A percentile compares a stretch with the other conserved stretches of the same genome.
Conservation (phyloP, 2,888 invertebrate genomes). For the Drosophila vallismaia region DNA sequence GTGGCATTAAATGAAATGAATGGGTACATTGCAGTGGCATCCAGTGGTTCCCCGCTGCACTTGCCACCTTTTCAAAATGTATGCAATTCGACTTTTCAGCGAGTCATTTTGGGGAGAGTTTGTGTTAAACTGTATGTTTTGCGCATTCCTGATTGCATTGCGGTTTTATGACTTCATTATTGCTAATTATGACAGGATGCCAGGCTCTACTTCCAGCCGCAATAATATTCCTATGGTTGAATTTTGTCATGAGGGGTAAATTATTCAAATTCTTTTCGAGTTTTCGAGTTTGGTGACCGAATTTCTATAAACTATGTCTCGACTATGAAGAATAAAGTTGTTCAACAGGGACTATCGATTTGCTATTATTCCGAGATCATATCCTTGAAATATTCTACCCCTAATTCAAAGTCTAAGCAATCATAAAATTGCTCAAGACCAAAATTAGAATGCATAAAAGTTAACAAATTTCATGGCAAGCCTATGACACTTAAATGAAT, state of each 20-base stretch:
- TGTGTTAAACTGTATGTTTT: constrained; percentile 61
- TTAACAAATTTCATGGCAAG: constrained; percentile 67
- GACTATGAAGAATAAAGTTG: too few relatives aligned
- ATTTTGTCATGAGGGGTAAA: background rate
- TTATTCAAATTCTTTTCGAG: background rate
- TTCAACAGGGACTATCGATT: background rate
- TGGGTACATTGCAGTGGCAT: background rate
- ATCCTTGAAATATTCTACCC: background rate
- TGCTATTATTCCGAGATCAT: too few relatives aligned
- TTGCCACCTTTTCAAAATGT: constrained; percentile 7
- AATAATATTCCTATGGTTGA: background rate
- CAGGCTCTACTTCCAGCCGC: constrained; percentile 41
- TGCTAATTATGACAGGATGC: constrained; percentile 73
- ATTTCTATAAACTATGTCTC: too few relatives aligned
- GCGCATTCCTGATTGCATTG: constrained; percentile 79
- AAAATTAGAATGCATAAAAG: constrained; percentile 62
- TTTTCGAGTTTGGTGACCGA: background rate
- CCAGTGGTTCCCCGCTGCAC: background rate
- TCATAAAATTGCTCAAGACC: constrained; percentile 48
- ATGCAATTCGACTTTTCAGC: constrained; percentile 61
- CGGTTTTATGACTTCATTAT: constrained; percentile 80
- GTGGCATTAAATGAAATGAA: constrained; percentile 24
- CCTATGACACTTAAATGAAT: constrained; percentile 34
- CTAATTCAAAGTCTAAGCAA: background rate
- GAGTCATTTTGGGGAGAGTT: constrained; percentile 27